Base-by-base conservation (phyloP, 1,140 invertebrate species). In the Pemphigus obesinymphae region DNA sequence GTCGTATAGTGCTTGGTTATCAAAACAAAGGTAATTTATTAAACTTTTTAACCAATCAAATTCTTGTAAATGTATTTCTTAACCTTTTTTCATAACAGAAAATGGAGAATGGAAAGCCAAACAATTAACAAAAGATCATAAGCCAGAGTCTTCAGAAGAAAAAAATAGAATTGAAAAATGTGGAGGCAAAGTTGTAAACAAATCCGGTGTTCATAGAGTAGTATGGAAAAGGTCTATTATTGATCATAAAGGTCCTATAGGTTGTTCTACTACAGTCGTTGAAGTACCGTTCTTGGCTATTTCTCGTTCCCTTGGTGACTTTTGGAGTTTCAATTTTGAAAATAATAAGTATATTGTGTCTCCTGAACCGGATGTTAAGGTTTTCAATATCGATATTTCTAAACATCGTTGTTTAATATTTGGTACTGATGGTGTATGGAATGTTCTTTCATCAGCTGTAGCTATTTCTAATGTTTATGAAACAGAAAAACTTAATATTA, bases 261-360 rank as follows among this genome's bases (percentile, higher is more conserved):
- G 92, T 37, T 90, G 93, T 82, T 94, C 93, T 0, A 96, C 95
- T 2, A 91, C 91, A 0, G 95, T 97, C 84, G 97, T 98, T 87
- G 94, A 96, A 87, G 97, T 99, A 85, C 97, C 97, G 1, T 99
- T 99, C 87, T 88, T 99, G 70, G 97, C 97, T 58, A 96, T 99
- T 40, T 96, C 97, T 15, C 90, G 97, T 84, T 96, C 96, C 37
- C 88, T 99, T 82, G 92, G 97, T 83, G 97, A 99, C 88, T 89
- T 99, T 2, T 99, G 97, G 97, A 98, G 96, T 85, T 98, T 97
- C 86, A 98, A 98, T 88, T 93, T 93, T 0, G 91, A 91, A 66
- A 91, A 92, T 84, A 92, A 96, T 86, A 92, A 94, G 86, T 99
- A 97, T 89, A 93, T 98, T 17, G 97, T 99, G 3, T 97, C 95